phyloP scores from a whole-genome alignment of 1,140 invertebrate genomes.

The Amphibalanus amphitrite region DNA sequence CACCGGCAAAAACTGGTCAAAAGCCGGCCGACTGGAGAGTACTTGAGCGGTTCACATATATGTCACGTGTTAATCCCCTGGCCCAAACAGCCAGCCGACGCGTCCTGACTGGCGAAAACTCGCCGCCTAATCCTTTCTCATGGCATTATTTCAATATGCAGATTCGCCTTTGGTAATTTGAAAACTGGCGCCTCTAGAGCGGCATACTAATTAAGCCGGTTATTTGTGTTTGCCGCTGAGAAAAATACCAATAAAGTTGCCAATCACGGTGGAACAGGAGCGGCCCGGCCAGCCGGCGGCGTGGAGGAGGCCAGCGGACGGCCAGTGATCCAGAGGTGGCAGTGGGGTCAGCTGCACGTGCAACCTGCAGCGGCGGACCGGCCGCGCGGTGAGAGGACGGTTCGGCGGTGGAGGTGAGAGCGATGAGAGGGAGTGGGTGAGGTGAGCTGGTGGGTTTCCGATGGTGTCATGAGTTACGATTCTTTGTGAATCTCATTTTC shows the following conservation, averaged over 20 bases:
- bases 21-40: neutral
- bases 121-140: constrained; percentile 1
- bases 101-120: neutral
- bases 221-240: neutral
- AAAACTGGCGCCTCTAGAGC: neutral
- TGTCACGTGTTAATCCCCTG: neutral
- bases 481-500: too few species aligned
- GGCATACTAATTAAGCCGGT: neutral
- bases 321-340: too few species aligned
- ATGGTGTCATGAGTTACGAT: too few species aligned
- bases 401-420: too few species aligned
- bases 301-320: too few species aligned
- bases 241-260: neutral
- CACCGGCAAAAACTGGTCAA: neutral
- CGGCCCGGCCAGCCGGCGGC: too few species aligned
- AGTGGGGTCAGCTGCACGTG: too few species aligned
- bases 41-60: neutral
- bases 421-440: too few species aligned
- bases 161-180: neutral
- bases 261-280: neutral
- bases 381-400: too few species aligned
- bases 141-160: constrained; percentile 1
- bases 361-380: too few species aligned
- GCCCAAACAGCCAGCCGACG: neutral
- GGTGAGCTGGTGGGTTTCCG: too few species aligned